phyloP scores from a whole-genome alignment of 2,888 invertebrate species.

The Ferrisia virgata region DNA sequence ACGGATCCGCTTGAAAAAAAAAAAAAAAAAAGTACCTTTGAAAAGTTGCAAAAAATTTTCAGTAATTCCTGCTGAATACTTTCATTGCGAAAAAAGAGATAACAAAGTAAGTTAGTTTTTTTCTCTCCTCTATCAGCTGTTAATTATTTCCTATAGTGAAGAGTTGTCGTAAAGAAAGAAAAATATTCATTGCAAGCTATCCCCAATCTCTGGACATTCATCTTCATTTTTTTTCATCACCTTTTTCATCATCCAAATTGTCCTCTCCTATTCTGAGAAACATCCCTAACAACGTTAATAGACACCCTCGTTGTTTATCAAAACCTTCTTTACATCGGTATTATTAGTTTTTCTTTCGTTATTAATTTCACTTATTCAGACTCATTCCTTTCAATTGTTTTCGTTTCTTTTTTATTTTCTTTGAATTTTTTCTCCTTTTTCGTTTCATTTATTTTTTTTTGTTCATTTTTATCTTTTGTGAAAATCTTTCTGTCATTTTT shows the following conservation, averaged over 20 bases:
- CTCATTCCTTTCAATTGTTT: constrained; percentile 45
- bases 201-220: constrained; percentile 43
- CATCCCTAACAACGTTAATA: constrained; percentile 45
- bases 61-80: constrained; percentile 29
- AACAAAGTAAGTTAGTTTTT: constrained; percentile 35
- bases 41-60: constrained; percentile 36
- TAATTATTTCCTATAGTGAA: constrained; percentile 41
- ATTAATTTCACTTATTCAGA: constrained; percentile 45
- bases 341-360: constrained; percentile 44
- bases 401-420: constrained; percentile 36
- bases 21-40: constrained; percentile 28
- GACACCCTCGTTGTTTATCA: constrained; percentile 44
- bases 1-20: constrained; percentile 24
- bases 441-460: constrained; percentile 2
- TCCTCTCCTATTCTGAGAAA: constrained; percentile 34
- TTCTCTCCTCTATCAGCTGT: constrained; percentile 38
- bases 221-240: constrained; percentile 45
- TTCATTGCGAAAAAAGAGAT: constrained; percentile 26
- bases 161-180: constrained; percentile 30
- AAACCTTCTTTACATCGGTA: constrained; percentile 42
- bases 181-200: constrained; percentile 35
- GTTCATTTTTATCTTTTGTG: constrained; percentile 3
- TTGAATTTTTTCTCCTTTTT: constrained; percentile 1
- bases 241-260: constrained; percentile 44
- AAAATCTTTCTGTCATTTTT: constrained; percentile 1